Evolutionary conservation across 2,888 invertebrate species (phyloP).

Genomic region (Melinopterus prodromus): DNA sequence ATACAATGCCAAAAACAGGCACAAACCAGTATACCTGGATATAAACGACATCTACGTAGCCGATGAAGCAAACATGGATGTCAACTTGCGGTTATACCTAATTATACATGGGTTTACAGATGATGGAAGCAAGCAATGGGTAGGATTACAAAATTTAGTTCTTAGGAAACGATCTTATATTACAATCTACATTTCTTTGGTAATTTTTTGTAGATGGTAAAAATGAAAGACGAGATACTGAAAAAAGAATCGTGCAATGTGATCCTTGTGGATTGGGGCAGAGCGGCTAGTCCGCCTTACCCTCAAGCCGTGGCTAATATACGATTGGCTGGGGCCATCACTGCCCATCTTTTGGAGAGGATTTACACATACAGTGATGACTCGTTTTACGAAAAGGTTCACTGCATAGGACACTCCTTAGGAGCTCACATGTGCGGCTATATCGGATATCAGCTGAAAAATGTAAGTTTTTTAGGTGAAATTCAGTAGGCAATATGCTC

Average conservation of each 20-base stretch:
- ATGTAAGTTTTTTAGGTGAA: constrained; percentile 55
- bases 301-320: constrained; percentile 93
- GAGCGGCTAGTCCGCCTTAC: constrained; percentile 87
- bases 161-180: constrained; percentile 11
- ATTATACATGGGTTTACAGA: constrained; percentile 90
- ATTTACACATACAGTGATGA: constrained; percentile 56
- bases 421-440: constrained; percentile 88
- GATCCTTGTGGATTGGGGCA: constrained; percentile 85
- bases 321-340: constrained; percentile 83
- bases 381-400: constrained; percentile 64
- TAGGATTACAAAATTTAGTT: constrained; percentile 54
- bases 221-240: constrained; percentile 77
- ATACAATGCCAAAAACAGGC: constrained; percentile 63
- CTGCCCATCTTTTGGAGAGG: constrained; percentile 73
- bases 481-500: too few relatives aligned
- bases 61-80: constrained; percentile 68
- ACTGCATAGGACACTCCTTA: constrained; percentile 87
- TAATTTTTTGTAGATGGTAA: constrained; percentile 55
- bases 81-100: constrained; percentile 73
- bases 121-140: constrained; percentile 83
- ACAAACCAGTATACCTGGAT: constrained; percentile 69
- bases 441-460: constrained; percentile 79
- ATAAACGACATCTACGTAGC: constrained; percentile 74
- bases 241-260: constrained; percentile 77
- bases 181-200: constrained; percentile 18